Percentiles rank a stretch among this genome's conserved stretches.
Conservation (phyloP, 2,888 invertebrate species). For the Elysia crispata region DNA sequence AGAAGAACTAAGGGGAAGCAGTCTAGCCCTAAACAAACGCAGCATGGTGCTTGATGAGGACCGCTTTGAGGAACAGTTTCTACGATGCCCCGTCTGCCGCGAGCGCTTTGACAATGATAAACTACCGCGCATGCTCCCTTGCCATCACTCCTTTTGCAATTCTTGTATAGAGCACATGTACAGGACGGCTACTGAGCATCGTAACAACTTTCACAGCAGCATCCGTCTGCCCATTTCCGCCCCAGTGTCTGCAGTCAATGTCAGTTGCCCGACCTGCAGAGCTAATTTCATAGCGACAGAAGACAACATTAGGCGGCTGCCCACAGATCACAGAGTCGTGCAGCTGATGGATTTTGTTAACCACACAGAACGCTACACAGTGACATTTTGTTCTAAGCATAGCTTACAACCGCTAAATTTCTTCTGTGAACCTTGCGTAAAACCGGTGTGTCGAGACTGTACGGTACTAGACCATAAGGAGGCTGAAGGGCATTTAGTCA, state of each 20-base stretch:
- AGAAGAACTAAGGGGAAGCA: conserved; percentile 42
- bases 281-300: conserved; percentile 64
- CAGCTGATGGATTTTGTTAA: conserved; percentile 71
- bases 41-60: conserved; percentile 69
- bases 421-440: conserved; percentile 69
- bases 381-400: conserved; percentile 69
- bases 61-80: conserved; percentile 65
- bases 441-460: conserved; percentile 68
- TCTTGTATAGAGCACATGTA: conserved; percentile 59
- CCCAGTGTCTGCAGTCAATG: conserved; percentile 60
- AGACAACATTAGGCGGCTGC: conserved; percentile 62
- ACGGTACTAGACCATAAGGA: conserved; percentile 69
- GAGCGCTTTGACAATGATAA: conserved; percentile 59
- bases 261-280: conserved; percentile 66
- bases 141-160: conserved; percentile 69
- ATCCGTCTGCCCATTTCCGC: conserved; percentile 45
- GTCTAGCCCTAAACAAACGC: conserved; percentile 53
- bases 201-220: conserved; percentile 56
- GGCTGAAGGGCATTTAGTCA: conserved; percentile 61
- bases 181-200: conserved; percentile 61
- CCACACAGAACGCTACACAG: conserved; percentile 64
- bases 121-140: conserved; percentile 66
- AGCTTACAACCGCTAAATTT: conserved; percentile 68
- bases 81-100: conserved; percentile 65
- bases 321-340: conserved; percentile 68